Conservation (phyloP, 2,113 vertebrate species). For the Naja naja region DNA sequence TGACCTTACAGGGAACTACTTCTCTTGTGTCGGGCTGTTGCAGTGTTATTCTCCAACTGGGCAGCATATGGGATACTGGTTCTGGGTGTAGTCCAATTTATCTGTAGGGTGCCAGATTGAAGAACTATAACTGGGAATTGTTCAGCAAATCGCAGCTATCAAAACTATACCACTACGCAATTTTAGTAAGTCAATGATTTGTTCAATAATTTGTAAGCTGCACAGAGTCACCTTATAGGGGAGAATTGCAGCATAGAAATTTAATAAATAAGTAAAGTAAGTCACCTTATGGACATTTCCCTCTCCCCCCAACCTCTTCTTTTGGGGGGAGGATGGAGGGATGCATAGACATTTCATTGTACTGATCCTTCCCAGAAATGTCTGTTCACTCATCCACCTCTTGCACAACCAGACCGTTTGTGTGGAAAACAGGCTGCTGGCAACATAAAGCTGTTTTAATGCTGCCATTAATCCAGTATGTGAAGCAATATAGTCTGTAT, state of each 20-base stretch:
- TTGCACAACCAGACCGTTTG: neutral
- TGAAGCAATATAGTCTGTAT: neutral
- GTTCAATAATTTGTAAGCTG: neutral
- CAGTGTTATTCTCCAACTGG: neutral
- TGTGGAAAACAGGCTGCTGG: neutral
- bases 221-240: neutral
- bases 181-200: neutral
- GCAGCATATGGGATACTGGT: neutral
- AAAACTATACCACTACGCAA: neutral
- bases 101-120: neutral
- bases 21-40: neutral
- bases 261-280: neutral
- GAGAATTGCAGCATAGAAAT: neutral
- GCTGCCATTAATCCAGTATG: too few species aligned
- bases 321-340: neutral
- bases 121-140: neutral
- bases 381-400: neutral
- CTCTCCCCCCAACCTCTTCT: neutral
- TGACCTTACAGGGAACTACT: neutral
- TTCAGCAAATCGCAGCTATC: neutral
- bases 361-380: neutral
- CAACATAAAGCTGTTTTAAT: too few species aligned
- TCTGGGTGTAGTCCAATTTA: neutral
- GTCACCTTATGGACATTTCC: neutral
- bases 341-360: neutral